phyloP scores from a whole-genome alignment of 2,113 vertebrate genomes.

The Neogobius melanostomus region DNA sequence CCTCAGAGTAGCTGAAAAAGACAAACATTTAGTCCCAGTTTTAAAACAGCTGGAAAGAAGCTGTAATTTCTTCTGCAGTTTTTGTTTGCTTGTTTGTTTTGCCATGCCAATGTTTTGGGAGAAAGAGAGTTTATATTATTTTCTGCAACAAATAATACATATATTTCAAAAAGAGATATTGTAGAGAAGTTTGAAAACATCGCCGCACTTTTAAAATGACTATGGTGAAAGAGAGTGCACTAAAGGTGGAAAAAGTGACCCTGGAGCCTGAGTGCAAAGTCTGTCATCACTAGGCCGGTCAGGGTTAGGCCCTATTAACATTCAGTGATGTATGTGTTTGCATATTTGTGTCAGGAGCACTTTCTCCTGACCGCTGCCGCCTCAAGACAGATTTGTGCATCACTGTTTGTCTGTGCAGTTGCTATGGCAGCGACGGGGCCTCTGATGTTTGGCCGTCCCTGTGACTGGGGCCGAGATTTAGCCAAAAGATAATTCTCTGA shows the following conservation, averaged over 20 bases:
- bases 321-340: constrained; percentile 59
- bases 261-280: constrained; percentile 43
- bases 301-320: constrained; percentile 55
- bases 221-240: constrained; percentile 10
- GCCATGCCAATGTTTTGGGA: too few relatives aligned
- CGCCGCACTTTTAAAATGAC: constrained; percentile 1
- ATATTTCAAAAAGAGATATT: too few relatives aligned
- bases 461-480: constrained; percentile 32
- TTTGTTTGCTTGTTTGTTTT: too few relatives aligned
- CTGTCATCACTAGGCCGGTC: constrained; percentile 44
- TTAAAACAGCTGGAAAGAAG: background rate
- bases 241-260: constrained; percentile 60
- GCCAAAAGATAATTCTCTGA: constrained; percentile 30
- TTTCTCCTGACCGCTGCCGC: constrained; percentile 42
- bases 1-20: constrained; percentile 86
- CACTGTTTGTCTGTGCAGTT: constrained; percentile 57
- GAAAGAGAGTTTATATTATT: too few relatives aligned
- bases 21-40: background rate
- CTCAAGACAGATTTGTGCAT: constrained; percentile 41
- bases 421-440: constrained; percentile 41
- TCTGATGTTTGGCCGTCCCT: constrained; percentile 47
- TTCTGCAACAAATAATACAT: too few relatives aligned
- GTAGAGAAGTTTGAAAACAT: constrained; percentile 5
- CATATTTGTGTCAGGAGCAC: constrained; percentile 54
- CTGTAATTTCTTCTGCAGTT: too few relatives aligned